A percentile compares a stretch with the other conserved stretches of the same genome.
These are phyloP conservation scores for Crossaster papposus DNA, from an alignment of 53 echinoderm and acorn worm species.

Conservation along the genomic window DNA sequence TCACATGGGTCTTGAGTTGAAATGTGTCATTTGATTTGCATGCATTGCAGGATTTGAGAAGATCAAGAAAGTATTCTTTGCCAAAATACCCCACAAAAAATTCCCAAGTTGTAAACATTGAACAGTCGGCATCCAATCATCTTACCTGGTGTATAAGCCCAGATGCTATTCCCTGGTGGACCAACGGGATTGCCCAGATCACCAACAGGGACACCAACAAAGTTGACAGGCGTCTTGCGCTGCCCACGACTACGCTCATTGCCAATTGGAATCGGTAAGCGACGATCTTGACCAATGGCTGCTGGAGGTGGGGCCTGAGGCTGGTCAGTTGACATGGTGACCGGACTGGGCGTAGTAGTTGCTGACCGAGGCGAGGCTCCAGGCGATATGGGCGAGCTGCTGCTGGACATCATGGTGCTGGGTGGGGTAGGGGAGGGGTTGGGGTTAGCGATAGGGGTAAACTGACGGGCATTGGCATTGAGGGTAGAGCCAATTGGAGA, in stretches of 20 bases:
- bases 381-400: constrained; percentile 92
- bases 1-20: no score
- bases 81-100: no score
- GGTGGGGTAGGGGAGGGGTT: constrained; percentile 92
- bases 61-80: no score
- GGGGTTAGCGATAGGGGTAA: constrained; percentile 79
- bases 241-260: constrained; percentile 82
- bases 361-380: constrained; percentile 90
- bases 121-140: not conserved
- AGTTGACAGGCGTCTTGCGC: constrained; percentile 83
- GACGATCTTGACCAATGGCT: constrained; percentile 74
- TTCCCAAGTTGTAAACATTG: no score
- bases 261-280: constrained; percentile 85
- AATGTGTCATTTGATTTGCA: no score
- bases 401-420: constrained; percentile 72
- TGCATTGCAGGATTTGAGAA: no score
- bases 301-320: constrained; percentile 48
- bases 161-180: constrained; percentile 80
- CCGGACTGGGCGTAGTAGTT: constrained; percentile 84
- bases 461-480: constrained; percentile 76
- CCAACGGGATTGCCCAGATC: constrained; percentile 75
- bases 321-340: constrained; percentile 64
- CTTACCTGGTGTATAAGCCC: constrained; percentile 89
- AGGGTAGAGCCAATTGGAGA: constrained; percentile 64
- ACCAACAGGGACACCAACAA: constrained; percentile 61